These are phyloP conservation scores for Gisinianus flammeolus DNA, from an alignment of 2,888 invertebrate genomes.

Conservation along the genomic window DNA sequence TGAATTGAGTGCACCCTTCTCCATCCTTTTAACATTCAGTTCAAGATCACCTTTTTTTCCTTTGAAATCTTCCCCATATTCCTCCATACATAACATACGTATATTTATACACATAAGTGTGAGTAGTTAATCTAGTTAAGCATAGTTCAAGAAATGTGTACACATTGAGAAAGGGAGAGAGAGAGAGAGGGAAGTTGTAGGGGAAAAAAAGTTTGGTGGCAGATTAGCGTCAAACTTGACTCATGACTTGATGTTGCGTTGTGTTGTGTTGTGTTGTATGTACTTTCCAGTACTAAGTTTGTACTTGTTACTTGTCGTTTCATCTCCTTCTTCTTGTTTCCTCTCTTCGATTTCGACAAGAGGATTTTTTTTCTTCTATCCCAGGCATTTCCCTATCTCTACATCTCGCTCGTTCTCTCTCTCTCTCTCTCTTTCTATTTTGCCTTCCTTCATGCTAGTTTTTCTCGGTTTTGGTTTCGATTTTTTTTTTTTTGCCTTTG, in stretches of 20 bases:
- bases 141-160: not conserved
- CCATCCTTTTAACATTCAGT: too few relatives aligned
- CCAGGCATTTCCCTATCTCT: not conserved
- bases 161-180: not conserved
- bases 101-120: too few relatives aligned
- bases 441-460: constrained; percentile 27
- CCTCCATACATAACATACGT: too few relatives aligned
- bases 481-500: constrained; percentile 11
- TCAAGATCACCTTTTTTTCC: too few relatives aligned
- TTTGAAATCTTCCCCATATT: too few relatives aligned
- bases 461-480: constrained; percentile 13
- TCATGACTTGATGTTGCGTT: not conserved
- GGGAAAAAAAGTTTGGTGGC: not conserved
- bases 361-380: constrained; percentile 25
- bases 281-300: too few relatives aligned
- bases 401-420: not conserved
- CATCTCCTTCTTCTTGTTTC: not conserved
- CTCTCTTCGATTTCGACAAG: constrained; percentile 19
- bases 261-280: not conserved
- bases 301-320: too few relatives aligned
- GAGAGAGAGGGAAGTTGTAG: not conserved
- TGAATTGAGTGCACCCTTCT: too few relatives aligned
- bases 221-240: constrained; percentile 11
- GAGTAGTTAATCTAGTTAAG: too few relatives aligned
- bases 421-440: constrained; percentile 5